Conservation (phyloP, 2,888 invertebrate species). For the Noctuana brunneofusca region DNA sequence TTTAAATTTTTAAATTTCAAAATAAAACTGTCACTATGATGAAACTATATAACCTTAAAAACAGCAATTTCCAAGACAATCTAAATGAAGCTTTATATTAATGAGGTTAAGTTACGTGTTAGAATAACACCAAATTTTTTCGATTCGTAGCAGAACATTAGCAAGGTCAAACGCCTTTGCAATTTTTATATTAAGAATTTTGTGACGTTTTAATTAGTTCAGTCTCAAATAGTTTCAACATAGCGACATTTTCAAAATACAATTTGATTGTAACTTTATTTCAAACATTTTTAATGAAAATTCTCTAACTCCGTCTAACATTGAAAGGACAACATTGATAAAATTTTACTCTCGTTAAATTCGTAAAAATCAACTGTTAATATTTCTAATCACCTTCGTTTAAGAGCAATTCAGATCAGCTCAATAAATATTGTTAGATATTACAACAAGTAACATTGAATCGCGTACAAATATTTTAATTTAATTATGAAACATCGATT, state of each 20-base stretch:
- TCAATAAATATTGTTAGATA: constrained; percentile 46
- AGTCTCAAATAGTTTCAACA: background rate
- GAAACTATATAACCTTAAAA: background rate
- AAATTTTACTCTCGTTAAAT: constrained; percentile 36
- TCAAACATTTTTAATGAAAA: background rate
- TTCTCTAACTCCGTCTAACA: background rate
- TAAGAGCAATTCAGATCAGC: constrained; percentile 52
- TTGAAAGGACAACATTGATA: constrained; percentile 15
- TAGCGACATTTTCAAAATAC: constrained; percentile 2
- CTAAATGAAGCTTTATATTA: too few relatives aligned
- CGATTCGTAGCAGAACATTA: too few relatives aligned
- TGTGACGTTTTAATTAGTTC: background rate
- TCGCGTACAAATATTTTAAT: constrained; percentile 2
- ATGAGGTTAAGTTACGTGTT: too few relatives aligned
- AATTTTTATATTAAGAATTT: background rate
- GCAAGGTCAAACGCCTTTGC: too few relatives aligned
- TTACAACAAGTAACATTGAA: constrained; percentile 56
- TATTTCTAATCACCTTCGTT: constrained; percentile 52
- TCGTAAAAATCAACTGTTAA: constrained; percentile 47
- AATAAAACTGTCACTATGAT: background rate
- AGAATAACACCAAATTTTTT: too few relatives aligned
- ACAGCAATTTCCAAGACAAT: too few relatives aligned
- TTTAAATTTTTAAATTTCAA: too few relatives aligned
- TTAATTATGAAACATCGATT: background rate
- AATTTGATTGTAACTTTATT: constrained; percentile 15